Conservation (phyloP, 2,888 invertebrate genomes). For the Philopedon plagiatum region DNA sequence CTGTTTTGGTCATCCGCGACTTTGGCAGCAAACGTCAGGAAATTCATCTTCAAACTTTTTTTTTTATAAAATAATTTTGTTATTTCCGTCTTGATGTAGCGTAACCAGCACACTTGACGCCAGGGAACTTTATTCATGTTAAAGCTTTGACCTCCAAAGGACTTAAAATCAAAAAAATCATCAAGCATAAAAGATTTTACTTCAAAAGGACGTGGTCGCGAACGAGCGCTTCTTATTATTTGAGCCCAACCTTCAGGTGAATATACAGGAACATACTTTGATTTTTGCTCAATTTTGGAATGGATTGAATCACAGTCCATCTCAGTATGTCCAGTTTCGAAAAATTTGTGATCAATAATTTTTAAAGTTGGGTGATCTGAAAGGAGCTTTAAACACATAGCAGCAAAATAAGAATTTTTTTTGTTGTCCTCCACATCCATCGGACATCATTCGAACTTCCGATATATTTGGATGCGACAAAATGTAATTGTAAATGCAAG, state of each 20-base stretch:
- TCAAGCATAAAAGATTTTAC: constrained; percentile 40
- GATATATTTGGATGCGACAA: constrained; percentile 41
- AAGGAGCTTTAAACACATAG: constrained; percentile 46
- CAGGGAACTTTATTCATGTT: constrained; percentile 28
- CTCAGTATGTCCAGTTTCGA: constrained; percentile 51
- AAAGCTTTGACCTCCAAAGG: constrained; percentile 16
- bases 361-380: no score
- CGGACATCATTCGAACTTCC: constrained; percentile 53
- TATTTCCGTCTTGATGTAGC: constrained; percentile 25
- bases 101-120: constrained; percentile 32
- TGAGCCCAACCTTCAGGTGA: constrained; percentile 56
- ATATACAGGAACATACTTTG: constrained; percentile 57
- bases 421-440: constrained; percentile 54
- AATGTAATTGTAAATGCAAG: constrained; percentile 53
- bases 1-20: constrained; percentile 2
- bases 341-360: no score
- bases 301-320: constrained; percentile 53
- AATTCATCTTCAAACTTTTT: constrained; percentile 24
- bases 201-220: constrained; percentile 43
- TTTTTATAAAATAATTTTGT: constrained; percentile 11
- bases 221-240: constrained; percentile 48
- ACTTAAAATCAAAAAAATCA: constrained; percentile 50
- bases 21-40: background rate
- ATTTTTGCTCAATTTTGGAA: constrained; percentile 57
- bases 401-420: constrained; percentile 52